Base-by-base conservation (phyloP, 2,888 invertebrate genomes). In the Phrixothrix hirtus region DNA sequence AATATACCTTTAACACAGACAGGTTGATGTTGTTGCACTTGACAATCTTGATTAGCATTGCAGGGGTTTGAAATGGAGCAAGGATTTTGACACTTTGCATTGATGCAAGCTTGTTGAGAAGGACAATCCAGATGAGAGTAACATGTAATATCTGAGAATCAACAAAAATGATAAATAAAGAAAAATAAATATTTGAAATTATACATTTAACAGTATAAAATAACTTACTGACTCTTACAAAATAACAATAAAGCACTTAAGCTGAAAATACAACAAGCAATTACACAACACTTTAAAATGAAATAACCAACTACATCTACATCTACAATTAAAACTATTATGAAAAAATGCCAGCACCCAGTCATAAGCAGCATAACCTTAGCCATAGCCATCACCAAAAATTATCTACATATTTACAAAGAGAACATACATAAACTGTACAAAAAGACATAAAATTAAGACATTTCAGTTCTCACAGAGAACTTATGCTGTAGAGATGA, bases 11-110 rank as follows among this genome's bases (percentile, higher is more conserved):
- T 86, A 29, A 87, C 84, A 72, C 93, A 94, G 53, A 90, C 86
- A 5, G 92, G 88, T 70, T 88, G 87, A 73, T 93, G 93, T 65
- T 89, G 81, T 65, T 88, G 81, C 34, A 93, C 90, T 63, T 87
- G 86, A 70, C 93, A 94, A 61, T 89, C 87, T 65, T 92, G 89
- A 39, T 85, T 83, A 31, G 79, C 75, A 15, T 81, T 77, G 70
- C 93, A 94, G 1, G 90, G 91, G 58, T 89, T 86, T 14, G 79
- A 83, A 72, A 80, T 79, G 9, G 83, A 81, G 74, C 93, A 94
- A 13, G 93, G 93, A 75, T 92, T 91, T 55, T 86, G 82, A 69
- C 94, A 94, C 60, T 86, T 82, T 12, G 86, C 83, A 70, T 84
- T 83, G 64, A 92, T 80, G 73, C 95, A 95, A 60, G 91, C 87